Base-by-base conservation (phyloP, 2,888 invertebrate genomes). In the Nephrocerus scutellatus region DNA sequence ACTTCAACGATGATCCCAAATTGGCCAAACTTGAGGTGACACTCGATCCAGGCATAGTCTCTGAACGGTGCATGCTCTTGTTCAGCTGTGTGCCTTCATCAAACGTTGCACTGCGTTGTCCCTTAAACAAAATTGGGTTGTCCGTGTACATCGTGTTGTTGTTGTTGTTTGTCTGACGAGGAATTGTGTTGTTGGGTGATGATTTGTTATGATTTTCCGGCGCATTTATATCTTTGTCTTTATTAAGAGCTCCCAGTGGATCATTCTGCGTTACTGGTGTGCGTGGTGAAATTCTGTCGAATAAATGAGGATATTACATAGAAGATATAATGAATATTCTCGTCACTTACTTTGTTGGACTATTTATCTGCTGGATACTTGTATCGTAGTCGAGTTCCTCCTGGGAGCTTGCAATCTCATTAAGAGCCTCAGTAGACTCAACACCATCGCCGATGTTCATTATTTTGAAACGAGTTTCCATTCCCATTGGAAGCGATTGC, bases 221-320 rank as follows among this genome's bases (percentile, higher is more conserved):
- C 48, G 7, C 56, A 38, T 8, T 46, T 25, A 22, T 54, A 48
- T 19, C 57, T 31, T 61, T 58, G 35, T 66, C 66, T 47, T 69
- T 71, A 39, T 73, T 66, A 3, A 92, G 72, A 5, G 91, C 89
- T 6, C 92, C 93, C 15, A 93, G 71, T 0, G 93, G 93, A 70
- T 93, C 93, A 66, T 92, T 90, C 58, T 87, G 80, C 0, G 91
- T 84, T 1, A 93, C 90, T 0, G 89, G 85, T 3, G 89, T 90
- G 39, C 89, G 75, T 22, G 81, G 82, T 1, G 84, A 82, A 31
- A 79, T 68, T 57, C 81, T 82, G 14, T 18, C 40, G 15, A 29
- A 29, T 6, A 29, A 14, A 5, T 2, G 7, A 28, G 33, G 19
- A 37, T 7, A 15, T 14, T 16, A 12, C n/a, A 30, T 24, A 3